Conservation (phyloP, 2,888 invertebrate species). For the Dioctria linearis region DNA sequence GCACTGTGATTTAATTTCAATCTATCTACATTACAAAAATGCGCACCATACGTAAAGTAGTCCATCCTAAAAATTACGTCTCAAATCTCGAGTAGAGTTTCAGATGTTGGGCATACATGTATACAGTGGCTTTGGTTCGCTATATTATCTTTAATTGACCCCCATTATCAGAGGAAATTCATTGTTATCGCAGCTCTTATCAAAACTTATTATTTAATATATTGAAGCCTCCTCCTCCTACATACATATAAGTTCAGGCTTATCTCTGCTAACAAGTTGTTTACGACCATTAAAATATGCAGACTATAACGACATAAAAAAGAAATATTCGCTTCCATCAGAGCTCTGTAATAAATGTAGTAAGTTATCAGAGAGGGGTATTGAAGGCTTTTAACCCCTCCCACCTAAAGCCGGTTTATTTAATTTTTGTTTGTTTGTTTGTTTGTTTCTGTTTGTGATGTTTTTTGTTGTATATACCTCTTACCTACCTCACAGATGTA, state of each 20-base stretch:
- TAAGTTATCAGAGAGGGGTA: not conserved
- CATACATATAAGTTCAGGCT: not conserved
- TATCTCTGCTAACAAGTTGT: constrained; percentile 36
- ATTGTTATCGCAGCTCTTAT: constrained; percentile 18
- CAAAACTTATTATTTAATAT: constrained; percentile 36
- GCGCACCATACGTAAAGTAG: not conserved
- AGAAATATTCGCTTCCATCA: not conserved
- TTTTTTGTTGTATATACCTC: not conserved
- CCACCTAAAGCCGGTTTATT: not conserved
- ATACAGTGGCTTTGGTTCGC: not conserved
- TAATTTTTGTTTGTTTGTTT: not conserved
- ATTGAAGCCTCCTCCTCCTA: constrained; percentile 10
- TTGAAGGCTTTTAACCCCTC: constrained; percentile 1
- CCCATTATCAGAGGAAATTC: constrained; percentile 24
- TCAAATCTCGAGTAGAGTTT: not conserved
- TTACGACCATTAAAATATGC: constrained; percentile 24
- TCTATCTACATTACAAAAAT: not conserved
- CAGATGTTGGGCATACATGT: no score
- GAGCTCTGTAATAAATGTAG: not conserved
- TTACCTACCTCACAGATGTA: not conserved
- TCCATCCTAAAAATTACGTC: not conserved
- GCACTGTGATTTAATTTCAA: not conserved
- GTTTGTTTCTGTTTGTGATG: constrained; percentile 14
- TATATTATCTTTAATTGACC: constrained; percentile 37
- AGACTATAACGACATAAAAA: not conserved